phyloP scores from a whole-genome alignment of 2,797 vertebrate species.

The Prionace glauca region DNA sequence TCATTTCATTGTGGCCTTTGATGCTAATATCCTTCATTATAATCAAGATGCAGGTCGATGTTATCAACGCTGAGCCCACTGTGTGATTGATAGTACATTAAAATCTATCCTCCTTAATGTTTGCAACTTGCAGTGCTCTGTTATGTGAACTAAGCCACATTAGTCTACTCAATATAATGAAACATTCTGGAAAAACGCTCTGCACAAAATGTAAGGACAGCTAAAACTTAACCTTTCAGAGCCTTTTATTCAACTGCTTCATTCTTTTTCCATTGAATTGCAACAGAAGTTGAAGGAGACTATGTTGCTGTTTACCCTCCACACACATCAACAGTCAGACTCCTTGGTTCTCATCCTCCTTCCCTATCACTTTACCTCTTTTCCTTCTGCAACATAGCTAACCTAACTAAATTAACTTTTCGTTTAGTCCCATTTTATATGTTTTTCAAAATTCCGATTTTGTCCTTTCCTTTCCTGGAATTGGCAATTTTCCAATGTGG shows the following conservation, averaged over 20 bases:
- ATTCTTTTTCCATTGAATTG: background rate
- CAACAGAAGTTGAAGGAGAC: background rate
- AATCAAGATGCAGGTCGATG: background rate
- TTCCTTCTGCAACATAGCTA: background rate
- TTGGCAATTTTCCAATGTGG: background rate
- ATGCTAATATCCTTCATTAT: background rate
- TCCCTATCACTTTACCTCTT: background rate
- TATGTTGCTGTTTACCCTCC: background rate
- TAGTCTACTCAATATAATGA: background rate
- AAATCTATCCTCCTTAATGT: background rate
- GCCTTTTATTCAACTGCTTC: background rate
- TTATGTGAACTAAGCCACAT: background rate
- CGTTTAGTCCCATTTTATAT: background rate
- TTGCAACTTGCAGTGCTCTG: background rate
- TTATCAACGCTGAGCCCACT: background rate
- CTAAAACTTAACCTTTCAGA: background rate
- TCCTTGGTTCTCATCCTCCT: background rate
- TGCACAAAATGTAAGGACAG: background rate
- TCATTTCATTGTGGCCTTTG: background rate
- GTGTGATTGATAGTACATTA: background rate
- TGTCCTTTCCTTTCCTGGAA: background rate
- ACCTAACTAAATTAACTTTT: background rate
- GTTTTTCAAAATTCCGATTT: background rate
- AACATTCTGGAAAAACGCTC: background rate
- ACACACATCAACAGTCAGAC: background rate